Evolutionary conservation across 2,888 invertebrate genomes (phyloP).

Genomic region (Andrena hattorfiana): DNA sequence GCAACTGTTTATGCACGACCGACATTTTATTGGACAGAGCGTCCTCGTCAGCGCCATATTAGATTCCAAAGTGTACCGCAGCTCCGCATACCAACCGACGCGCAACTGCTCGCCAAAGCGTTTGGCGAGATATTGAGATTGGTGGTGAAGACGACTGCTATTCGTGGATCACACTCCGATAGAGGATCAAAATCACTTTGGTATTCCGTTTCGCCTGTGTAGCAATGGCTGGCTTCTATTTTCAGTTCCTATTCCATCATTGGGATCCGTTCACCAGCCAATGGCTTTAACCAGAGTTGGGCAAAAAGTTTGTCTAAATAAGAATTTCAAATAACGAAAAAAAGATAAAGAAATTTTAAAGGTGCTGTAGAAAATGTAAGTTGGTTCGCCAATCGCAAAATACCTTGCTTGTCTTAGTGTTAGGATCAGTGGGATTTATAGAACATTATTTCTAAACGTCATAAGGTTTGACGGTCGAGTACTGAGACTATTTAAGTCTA

Average conservation of each 20-base stretch:
- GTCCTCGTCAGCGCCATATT: constrained; percentile 75
- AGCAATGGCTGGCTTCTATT: background rate
- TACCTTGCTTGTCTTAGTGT: no score
- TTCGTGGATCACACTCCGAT: constrained; percentile 34
- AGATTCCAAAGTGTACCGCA: constrained; percentile 76
- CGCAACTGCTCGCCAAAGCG: constrained; percentile 64
- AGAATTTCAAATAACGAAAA: no score
- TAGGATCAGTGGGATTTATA: no score
- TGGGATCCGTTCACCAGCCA: background rate
- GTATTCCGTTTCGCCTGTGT: constrained; percentile 45
- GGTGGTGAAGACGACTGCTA: constrained; percentile 60
- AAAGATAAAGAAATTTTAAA: no score
- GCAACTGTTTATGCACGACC: constrained; percentile 72
- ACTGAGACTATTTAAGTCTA: no score
- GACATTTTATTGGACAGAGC: constrained; percentile 77
- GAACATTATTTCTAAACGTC: no score
- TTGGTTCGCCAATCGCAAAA: no score
- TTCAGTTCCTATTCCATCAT: background rate
- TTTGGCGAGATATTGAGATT: constrained; percentile 67
- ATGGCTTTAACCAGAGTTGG: no score
- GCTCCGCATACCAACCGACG: constrained; percentile 60
- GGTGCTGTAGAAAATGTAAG: no score
- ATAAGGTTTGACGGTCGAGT: no score
- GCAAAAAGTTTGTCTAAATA: no score
- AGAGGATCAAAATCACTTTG: constrained; percentile 55